These are phyloP conservation scores for Python bivittatus DNA, from an alignment of 2,113 vertebrate genomes.

Conservation along the genomic window DNA sequence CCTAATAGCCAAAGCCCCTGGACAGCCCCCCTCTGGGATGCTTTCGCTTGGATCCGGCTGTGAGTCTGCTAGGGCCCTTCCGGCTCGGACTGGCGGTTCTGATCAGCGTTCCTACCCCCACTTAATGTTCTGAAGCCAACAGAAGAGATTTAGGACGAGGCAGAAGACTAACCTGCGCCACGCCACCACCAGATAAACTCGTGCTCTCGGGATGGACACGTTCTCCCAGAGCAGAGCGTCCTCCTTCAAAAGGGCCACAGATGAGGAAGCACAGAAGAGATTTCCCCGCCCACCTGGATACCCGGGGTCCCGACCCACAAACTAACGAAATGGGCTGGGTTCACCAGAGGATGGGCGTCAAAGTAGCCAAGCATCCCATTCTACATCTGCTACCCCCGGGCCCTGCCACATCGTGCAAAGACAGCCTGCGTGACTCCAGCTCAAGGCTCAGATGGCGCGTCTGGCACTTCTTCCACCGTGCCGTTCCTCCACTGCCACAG, in stretches of 20 bases:
- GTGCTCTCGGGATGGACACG: no score
- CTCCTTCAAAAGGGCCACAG: background rate
- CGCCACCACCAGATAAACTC: no score
- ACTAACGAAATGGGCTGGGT: background rate
- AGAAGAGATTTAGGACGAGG: background rate
- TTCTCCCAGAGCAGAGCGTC: no score
- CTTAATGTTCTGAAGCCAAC: background rate
- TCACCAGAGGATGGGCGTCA: no score
- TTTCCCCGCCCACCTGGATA: background rate
- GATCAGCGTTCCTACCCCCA: background rate
- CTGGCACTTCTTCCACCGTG: background rate
- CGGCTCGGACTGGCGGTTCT: background rate
- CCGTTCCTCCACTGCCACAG: no score
- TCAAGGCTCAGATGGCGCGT: background rate
- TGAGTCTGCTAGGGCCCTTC: background rate
- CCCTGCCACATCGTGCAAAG: no score
- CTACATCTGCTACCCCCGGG: background rate
- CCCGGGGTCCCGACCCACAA: accelerated
- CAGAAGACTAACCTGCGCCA: background rate
- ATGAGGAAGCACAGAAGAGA: background rate
- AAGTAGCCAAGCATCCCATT: background rate
- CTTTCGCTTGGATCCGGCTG: background rate
- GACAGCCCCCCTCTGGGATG: no score
- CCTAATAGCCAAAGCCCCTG: no score
- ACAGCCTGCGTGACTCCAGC: no score